Conservation (phyloP, 1,140 invertebrate species). For the Ceratina japonica region DNA sequence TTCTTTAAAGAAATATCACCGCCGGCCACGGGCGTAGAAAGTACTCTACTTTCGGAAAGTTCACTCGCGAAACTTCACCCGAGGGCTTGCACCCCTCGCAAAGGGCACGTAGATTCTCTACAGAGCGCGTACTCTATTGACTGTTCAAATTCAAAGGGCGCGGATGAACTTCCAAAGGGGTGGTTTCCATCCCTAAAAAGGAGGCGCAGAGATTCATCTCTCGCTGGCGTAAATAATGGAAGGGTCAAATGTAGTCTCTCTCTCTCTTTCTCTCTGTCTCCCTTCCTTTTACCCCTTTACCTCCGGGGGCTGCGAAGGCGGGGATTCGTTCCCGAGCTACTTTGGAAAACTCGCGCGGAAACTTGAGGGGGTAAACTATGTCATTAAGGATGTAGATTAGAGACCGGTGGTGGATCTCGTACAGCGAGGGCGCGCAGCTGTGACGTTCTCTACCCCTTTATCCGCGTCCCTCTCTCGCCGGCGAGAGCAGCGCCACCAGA, state of each 20-base stretch:
- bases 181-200: not conserved
- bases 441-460: not conserved
- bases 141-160: constrained; percentile 13
- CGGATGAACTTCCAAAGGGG: not conserved
- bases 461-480: not conserved
- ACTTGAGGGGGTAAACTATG: constrained; percentile 44
- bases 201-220: not conserved
- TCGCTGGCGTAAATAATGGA: constrained; percentile 11
- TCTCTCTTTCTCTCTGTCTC: not conserved
- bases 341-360: constrained; percentile 13
- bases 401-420: constrained; percentile 25
- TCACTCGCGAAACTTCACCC: not conserved
- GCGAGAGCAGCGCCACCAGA: constrained; percentile 13
- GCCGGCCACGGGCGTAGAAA: not conserved
- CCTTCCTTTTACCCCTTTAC: not conserved
- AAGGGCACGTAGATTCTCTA: not conserved
- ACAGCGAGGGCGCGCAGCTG: constrained; percentile 3
- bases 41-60: not conserved
- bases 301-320: not conserved
- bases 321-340: constrained; percentile 6
- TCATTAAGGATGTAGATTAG: constrained; percentile 68
- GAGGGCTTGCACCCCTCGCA: constrained; percentile 1
- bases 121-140: not conserved
- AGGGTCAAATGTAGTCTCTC: not conserved
- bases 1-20: too few species aligned